Conservation (phyloP, 2,797 vertebrate species). For the Pseudochromis fuscus region DNA sequence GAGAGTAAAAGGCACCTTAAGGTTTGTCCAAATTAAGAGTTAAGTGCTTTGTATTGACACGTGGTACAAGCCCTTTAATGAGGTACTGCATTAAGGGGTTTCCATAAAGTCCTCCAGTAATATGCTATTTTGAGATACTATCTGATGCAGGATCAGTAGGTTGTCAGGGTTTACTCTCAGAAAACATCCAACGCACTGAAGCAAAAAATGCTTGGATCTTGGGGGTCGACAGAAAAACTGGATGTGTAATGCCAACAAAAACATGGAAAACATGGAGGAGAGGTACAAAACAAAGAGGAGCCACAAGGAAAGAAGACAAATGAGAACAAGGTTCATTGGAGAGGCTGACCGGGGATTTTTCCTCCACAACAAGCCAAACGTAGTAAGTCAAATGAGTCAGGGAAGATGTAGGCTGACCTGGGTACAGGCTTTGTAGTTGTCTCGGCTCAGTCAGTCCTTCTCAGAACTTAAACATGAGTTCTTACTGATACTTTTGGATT, state of each 20-base stretch:
- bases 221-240: slow-evolving; percentile 27
- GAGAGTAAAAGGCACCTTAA: too few species aligned
- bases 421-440: slow-evolving; percentile 7
- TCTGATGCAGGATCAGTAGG: neutral
- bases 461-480: neutral
- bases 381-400: slow-evolving; percentile 39
- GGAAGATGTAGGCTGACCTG: slow-evolving; percentile 1
- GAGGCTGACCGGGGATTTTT: slow-evolving; percentile 31
- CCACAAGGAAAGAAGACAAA: slow-evolving; percentile 44
- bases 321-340: slow-evolving; percentile 34
- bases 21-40: too few species aligned
- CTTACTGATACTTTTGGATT: slow-evolving; percentile 10
- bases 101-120: too few species aligned
- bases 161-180: slow-evolving; percentile 14
- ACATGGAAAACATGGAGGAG: slow-evolving; percentile 51
- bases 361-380: slow-evolving; percentile 33
- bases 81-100: too few species aligned
- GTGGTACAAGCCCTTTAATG: too few species aligned
- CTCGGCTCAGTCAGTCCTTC: neutral
- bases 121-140: too few species aligned
- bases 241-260: slow-evolving; percentile 49
- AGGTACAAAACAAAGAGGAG: slow-evolving; percentile 34
- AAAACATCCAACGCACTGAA: slow-evolving; percentile 25
- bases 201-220: slow-evolving; percentile 11
- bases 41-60: too few species aligned